Base-by-base conservation (phyloP, 1,140 invertebrate species). In the Halotydeus destructor region DNA sequence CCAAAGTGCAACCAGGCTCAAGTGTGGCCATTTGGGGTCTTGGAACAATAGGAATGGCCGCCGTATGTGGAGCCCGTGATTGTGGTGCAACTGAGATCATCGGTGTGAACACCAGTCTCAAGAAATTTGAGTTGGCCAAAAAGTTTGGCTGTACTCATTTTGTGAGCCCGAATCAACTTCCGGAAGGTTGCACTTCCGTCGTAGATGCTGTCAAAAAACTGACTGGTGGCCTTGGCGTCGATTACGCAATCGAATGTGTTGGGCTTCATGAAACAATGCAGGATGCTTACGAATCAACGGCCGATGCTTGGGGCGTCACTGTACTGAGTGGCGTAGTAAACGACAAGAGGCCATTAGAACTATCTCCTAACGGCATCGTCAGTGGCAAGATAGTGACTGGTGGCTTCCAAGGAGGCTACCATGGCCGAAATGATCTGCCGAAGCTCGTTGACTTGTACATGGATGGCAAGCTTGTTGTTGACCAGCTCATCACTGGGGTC, bases 211-310 rank as follows among this genome's bases (percentile, higher is more conserved):
- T 98, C 4, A 66, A 91, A 19, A 84, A 89, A 51, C 61, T 84
- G 54, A 94, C 85, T 12, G 83, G 96, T 66, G 93, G 93, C 5
- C 4, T 6, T 42, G 93, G 93, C 21, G 68, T 88, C 38, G 93
- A 99, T 62, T 98, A 79, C 55, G 96, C 89, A 3, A 98, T 98
- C 63, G 93, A 98, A 63, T 98, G 93, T 60, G 80, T 97, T 57
- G 93, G 93, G 43, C 97, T 94, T 66, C 79, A 94, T 1, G 63
- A 75, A 36, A 84, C 80, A 3, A 98, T 99, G 91, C 69, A 89
- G 53, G 75, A 79, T 43, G 93, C 93, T 21, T 61, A 98, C 28
- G 93, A 99, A 60, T 69, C 86, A 0, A 88, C 83, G 51, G 89
- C 96, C 63, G 97, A 97, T 63, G 91, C 91, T 8, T 97, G 93